Percentiles rank a stretch among this genome's conserved stretches.
Conservation (phyloP, 2,797 vertebrate species). For the Chaenodraco wilsoni region DNA sequence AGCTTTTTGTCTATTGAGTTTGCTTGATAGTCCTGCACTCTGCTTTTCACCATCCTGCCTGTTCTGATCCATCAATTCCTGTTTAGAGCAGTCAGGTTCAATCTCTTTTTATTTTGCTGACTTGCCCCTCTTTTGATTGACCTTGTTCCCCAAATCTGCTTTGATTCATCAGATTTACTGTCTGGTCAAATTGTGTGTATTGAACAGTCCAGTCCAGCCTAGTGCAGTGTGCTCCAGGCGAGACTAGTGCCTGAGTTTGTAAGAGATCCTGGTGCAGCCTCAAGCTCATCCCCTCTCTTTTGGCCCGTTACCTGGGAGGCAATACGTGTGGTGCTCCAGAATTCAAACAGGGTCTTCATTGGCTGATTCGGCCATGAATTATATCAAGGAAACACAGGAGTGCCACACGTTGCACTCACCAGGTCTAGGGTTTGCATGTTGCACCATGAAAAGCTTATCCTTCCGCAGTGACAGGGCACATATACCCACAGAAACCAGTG, state of each 20-base stretch:
- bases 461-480: conserved; percentile 56
- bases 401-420: conserved; percentile 65
- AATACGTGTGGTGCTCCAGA: conserved; percentile 70
- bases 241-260: conserved; percentile 51
- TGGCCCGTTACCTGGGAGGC: conserved; percentile 68
- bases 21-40: conserved; percentile 28
- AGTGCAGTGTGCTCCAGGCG: conserved; percentile 62
- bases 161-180: conserved; percentile 60
- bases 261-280: conserved; percentile 58
- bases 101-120: conserved; percentile 56
- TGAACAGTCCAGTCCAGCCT: conserved; percentile 70
- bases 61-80: conserved; percentile 48
- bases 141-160: conserved; percentile 47
- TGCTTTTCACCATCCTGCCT: conserved; percentile 51
- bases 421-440: conserved; percentile 67
- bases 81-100: conserved; percentile 50
- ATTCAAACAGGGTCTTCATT: conserved; percentile 84
- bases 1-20: conserved; percentile 36
- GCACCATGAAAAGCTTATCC: conserved; percentile 53
- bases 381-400: conserved; percentile 81
- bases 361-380: conserved; percentile 80
- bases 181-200: conserved; percentile 47
- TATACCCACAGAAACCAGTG: conserved; percentile 78
- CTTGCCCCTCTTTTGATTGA: conserved; percentile 60
- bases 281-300: conserved; percentile 44